Evolutionary conservation across 2,113 vertebrate genomes (phyloP).

Genomic region (Psammodynastes pulverulentus): DNA sequence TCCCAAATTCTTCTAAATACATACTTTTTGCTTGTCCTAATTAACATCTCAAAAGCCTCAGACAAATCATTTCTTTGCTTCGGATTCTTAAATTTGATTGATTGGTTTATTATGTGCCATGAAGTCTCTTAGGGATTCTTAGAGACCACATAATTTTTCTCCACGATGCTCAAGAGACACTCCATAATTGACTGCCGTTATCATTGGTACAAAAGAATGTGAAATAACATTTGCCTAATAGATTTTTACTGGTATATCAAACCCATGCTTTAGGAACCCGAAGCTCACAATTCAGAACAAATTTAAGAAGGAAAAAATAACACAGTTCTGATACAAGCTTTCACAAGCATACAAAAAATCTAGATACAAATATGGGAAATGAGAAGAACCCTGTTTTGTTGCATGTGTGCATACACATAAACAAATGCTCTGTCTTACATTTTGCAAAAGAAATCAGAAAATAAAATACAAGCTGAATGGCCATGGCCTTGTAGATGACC

Average conservation of each 20-base stretch:
- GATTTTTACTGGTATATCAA: not conserved
- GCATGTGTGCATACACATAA: not conserved
- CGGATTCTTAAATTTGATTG: not conserved
- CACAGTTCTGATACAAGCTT: not conserved
- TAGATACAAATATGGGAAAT: accelerated
- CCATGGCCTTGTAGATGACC: too few relatives aligned
- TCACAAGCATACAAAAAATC: not conserved
- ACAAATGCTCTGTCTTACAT: too few relatives aligned
- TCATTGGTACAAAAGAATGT: not conserved
- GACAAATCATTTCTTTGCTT: not conserved
- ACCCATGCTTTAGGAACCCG: not conserved
- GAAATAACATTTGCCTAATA: not conserved
- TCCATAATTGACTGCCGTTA: not conserved
- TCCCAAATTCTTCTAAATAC: not conserved
- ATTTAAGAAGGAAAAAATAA: not conserved
- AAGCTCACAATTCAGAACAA: not conserved
- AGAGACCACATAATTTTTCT: not conserved
- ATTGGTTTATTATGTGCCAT: not conserved
- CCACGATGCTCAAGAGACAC: not conserved
- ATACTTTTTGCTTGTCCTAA: not conserved
- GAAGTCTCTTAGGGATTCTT: not conserved
- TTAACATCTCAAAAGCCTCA: not conserved
- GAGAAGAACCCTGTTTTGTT: not conserved
- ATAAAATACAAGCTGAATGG: too few relatives aligned
- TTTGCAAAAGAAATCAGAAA: too few relatives aligned